Evolutionary conservation across 2,113 vertebrate species (phyloP), one percentile per base, ranked within the genome.

Genomic region (Otocyon megalotis): DNA sequence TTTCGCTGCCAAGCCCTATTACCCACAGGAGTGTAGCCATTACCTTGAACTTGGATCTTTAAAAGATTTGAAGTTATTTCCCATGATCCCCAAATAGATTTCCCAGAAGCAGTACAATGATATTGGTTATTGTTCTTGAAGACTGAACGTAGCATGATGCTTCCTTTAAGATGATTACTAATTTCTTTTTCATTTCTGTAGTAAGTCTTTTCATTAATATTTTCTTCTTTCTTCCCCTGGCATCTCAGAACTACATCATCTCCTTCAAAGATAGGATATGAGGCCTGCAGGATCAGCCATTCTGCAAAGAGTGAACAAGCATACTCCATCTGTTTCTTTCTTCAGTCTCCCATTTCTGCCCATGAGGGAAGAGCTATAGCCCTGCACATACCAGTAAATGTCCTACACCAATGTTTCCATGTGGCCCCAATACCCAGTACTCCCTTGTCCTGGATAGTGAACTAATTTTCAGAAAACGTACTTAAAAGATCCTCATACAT

Each of bases 31-130:
- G 2, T 20, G 4, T 22, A 90, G 3, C 15, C 37, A 43, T 93
- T 97, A 97, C 89, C 97, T 97, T 93, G 94, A 83, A 97, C 67
- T 72, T 72, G 89, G 11, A 96, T 90, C 0, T 1, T 83, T 84
- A 92, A 16, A 43, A 0, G 0, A 28, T 80, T 43, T 88, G 97
- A 93, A 43, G 0, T 88, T 62, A 0, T 0, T 13, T 0, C 0
- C 13, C 0, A 0, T 3, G 0, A 0, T 2, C 0, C 0, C 4
- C 1, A 0, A 0, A 0, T 0, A 3, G 0, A 0, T 17, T 0
- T 0, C 1, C 0, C 0, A 16, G 2, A 30, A 82, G 72, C 80
- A 43, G 30, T 48, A 50, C 96, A 96, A 0, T 58, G 0, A 79
- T 96, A 97, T 35, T 14, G 0, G 2, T 5, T 16, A 8, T 50